Percentiles rank a stretch among this genome's conserved stretches.
phyloP scores from a whole-genome alignment of 2,888 invertebrate species.

The Phasia obesa region DNA sequence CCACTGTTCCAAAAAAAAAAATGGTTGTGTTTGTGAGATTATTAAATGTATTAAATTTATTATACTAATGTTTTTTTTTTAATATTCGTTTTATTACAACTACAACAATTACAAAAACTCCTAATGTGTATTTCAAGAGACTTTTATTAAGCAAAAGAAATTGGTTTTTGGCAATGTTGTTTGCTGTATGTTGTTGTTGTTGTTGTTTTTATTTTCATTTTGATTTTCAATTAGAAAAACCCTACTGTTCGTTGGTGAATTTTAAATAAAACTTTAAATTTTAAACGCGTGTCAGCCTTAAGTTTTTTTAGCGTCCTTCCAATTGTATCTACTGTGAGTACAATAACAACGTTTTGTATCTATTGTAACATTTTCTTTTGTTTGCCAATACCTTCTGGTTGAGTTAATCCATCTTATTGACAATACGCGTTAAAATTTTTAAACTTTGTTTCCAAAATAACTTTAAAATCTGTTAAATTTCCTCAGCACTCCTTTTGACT shows the following conservation, averaged over 20 bases:
- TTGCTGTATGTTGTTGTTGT: too few species aligned
- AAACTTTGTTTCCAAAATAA: conserved; percentile 14
- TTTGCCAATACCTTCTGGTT: conserved; percentile 38
- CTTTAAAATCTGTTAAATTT: not conserved
- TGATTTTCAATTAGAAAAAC: conserved; percentile 14
- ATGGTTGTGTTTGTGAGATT: not conserved
- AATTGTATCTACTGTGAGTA: not conserved
- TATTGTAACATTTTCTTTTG: conserved; percentile 6
- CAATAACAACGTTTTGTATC: conserved; percentile 20
- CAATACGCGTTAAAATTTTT: conserved; percentile 31
- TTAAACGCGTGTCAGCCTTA: conserved; percentile 64
- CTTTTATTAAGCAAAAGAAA: not conserved
- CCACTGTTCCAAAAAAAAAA: conserved; percentile 53
- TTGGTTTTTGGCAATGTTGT: conserved; percentile 11
- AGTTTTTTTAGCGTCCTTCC: conserved; percentile 27
- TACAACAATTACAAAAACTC: not conserved
- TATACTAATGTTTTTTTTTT: not conserved
- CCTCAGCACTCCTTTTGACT: conserved; percentile 37
- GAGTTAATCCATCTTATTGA: conserved; percentile 58
- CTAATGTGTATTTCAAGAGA: not conserved
- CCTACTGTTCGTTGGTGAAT: conserved; percentile 28
- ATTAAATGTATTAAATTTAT: not conserved
- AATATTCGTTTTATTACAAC: conserved; percentile 9
- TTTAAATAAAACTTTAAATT: conserved; percentile 38
- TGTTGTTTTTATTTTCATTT: not conserved